Percentiles rank a stretch among this genome's conserved stretches.
These are phyloP conservation scores for Digitonthophagus gazella DNA, from an alignment of 2,888 invertebrate species.

Conservation along the genomic window DNA sequence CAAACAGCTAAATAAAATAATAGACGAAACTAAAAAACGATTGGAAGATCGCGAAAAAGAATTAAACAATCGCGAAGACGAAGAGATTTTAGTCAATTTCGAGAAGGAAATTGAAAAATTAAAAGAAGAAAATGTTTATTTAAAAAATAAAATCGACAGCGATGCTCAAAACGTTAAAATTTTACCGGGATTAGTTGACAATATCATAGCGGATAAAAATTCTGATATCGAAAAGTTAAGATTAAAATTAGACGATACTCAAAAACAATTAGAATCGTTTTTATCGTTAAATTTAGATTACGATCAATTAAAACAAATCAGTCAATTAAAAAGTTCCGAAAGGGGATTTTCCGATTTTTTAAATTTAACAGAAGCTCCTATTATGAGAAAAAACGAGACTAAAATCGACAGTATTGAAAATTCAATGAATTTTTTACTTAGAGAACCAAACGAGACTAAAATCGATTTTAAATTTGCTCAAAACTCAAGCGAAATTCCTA, in stretches of 20 bases:
- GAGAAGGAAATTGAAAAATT: conserved; percentile 55
- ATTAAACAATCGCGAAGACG: conserved; percentile 44
- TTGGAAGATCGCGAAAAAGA: conserved; percentile 59
- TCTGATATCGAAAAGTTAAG: conserved; percentile 65
- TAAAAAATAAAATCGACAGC: conserved; percentile 53
- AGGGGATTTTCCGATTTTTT: conserved; percentile 71
- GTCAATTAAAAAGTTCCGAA: conserved; percentile 60
- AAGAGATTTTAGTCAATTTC: conserved; percentile 53
- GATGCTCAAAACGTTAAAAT: conserved; percentile 52
- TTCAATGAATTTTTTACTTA: conserved; percentile 45
- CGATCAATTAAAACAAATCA: conserved; percentile 54
- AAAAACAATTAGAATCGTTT: conserved; percentile 54
- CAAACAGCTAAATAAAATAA: conserved; percentile 57
- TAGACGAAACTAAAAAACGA: conserved; percentile 61
- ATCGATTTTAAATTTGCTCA: conserved; percentile 33
- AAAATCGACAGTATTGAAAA: conserved; percentile 32
- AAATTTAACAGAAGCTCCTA: conserved; percentile 59
- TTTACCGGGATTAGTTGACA: conserved; percentile 58
- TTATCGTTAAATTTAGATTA: conserved; percentile 61
- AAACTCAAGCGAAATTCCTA: conserved; percentile 45
- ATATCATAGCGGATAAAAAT: conserved; percentile 67
- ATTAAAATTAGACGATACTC: conserved; percentile 57
- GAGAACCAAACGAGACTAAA: conserved; percentile 35
- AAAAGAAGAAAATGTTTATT: conserved; percentile 48
- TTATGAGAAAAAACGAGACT: conserved; percentile 45